Base-by-base conservation (phyloP, 2,888 invertebrate genomes). In the Pardosa pseudoannulata region DNA sequence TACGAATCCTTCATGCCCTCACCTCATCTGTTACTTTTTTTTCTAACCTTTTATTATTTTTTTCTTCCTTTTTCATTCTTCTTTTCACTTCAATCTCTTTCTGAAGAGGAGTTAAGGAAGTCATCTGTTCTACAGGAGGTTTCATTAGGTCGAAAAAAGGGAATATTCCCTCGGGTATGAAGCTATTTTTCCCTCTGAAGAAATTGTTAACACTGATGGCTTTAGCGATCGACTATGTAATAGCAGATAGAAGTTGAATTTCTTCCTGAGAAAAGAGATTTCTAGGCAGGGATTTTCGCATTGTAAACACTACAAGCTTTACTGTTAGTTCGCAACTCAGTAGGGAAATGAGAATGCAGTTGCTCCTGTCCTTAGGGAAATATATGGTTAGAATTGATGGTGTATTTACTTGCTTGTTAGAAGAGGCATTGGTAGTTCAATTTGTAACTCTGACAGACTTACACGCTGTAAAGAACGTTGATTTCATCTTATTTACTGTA, bases 161-260 rank as follows among this genome's bases (percentile, higher is more conserved):
- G 65, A 50, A 31, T 56, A 68, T 73, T 78, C 83, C 78, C 78
- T 6, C 19, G 73, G 62, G 83, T 28, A 29, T 64, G 70, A 76
- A 67, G 78, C 46, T 82, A 50, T 65, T 76, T 72, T 75, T 56
- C 31, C 72, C 32, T 39, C 74, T 73, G 83, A 85, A 73, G 73
- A 73, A 65, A 76, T 78, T 85, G 83, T 85, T 85, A 85, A 78
- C 83, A 85, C 83, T 85, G 83, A 85, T 85, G 83, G 83, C 78
- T 78, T 78, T 85, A 85, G 83, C 83, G 72, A 85, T 85, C 83
- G 83, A 78, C 83, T 73, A 73, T 79, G 83, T 85, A 85, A 73
- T 78, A 72, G 78, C 83, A 85, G 72, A 85, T 85, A 78, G 78
- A 78, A 85, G 78, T 73, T 39, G 83, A 78, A 72, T 78, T 85